Evolutionary conservation across 2,888 invertebrate species (phyloP), one percentile per base, ranked within the genome.

Genomic region (Alviniconcha strummeri): DNA sequence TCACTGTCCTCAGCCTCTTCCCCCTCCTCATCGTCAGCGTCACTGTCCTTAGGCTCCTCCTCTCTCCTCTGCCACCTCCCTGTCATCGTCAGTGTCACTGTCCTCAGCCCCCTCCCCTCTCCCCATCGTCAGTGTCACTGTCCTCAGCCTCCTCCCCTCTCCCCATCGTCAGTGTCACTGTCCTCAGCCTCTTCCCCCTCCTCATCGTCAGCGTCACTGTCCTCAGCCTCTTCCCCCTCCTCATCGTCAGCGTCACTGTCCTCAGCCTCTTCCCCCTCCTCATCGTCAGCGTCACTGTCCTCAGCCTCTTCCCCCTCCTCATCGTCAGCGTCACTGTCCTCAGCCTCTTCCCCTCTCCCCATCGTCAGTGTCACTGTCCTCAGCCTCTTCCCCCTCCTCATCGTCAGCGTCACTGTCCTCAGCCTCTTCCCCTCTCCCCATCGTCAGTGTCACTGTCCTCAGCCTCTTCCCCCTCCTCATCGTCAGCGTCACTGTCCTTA

Each of bases 321-420:
- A 78, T 57, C 78, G 57, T 57, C 78, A 78, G 17, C 57, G 17
- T n/a, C 67, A 64, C 52, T 64, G 36, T 52, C 79, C n/a, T 64
- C 80, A 55, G 52, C 55, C 5, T 69, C 69, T 17, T 69, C 80
- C 52, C 54, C 80, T 36, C 36, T 36, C 36, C 8, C 52, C 72
- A 52, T 72, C 72, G 15, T 72, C 72, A 52, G 36, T 52, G 15
- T 72, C 72, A 52, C 52, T 55, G n/a, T 75, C n/a, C 15, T 55
- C 55, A 55, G 15, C 75, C 8, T 75, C 75, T 3, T 52, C 72
- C 13, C 52, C 5, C 7, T 60, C 78, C 17, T 60, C 36, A 9
- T 60, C 77, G 6, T 57, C 15, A 7, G 2, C 8, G n/a, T 57
- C 6, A 56, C 11, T 55, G 17, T 77, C 6, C 4, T 77, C 76